Evolutionary conservation across 2,113 vertebrate genomes (phyloP).

Genomic region (Lophura nycthemera): DNA sequence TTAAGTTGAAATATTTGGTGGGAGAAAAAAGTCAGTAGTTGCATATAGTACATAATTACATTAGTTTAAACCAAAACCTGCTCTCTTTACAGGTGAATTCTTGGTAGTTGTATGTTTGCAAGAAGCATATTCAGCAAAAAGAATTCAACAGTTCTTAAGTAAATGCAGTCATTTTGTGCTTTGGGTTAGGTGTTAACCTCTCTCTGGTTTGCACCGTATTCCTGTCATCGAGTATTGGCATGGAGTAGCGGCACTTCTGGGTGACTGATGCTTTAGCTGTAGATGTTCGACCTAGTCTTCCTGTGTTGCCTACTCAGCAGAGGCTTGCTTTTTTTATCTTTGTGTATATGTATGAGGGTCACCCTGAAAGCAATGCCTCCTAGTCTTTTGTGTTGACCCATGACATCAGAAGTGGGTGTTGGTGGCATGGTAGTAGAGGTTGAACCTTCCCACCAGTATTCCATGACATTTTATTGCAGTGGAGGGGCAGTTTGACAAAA

Average conservation of each 20-base stretch:
- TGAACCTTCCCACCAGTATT: too few species aligned
- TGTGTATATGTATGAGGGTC: neutral
- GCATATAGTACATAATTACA: too few species aligned
- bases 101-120: neutral
- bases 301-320: neutral
- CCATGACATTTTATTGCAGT: too few species aligned
- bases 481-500: too few species aligned
- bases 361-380: too few species aligned
- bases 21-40: neutral
- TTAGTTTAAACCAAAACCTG: neutral
- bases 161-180: neutral
- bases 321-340: neutral
- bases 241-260: neutral
- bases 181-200: neutral
- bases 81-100: neutral
- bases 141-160: neutral
- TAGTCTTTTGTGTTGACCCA: too few species aligned
- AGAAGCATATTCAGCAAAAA: neutral
- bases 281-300: neutral
- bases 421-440: neutral
- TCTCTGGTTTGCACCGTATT: fast-evolving
- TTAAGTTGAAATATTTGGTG: neutral
- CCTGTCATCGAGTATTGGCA: neutral
- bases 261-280: neutral
- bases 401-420: neutral